Evolutionary conservation across 2,113 vertebrate genomes (phyloP), one percentile per base, ranked within the genome.

Genomic region (Campylomormyrus numenius): DNA sequence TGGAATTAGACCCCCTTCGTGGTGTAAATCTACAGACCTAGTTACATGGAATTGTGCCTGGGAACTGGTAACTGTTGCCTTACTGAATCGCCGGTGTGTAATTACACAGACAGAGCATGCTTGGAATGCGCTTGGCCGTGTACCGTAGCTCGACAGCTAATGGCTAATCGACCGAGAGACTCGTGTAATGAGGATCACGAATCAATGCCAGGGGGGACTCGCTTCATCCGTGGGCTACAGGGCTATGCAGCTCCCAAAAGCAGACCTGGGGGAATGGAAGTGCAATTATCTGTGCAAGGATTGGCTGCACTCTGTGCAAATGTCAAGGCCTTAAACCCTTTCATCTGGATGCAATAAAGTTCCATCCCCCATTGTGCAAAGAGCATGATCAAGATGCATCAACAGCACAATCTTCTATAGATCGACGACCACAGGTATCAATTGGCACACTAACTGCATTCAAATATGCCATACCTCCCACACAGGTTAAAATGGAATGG

Each of bases 121-220:
- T 39, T 85, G 24, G 56, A 45, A 88, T 8, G 17, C 9, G 53
- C 27, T 56, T 31, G 27, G 5, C 87, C 5, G 48, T 87, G 88
- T 87, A 86, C 50, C 85, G 24, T 45, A n/a, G 53, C 86, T 83
- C 84, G 31, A 5, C 48, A 85, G 70, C 77, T 91, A 90, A 91
- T 66, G 89, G 91, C 49, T 90, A 84, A 89, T 85, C 45, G 87
- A 91, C 49, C 52, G 77, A 42, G 88, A 89, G 46, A 58, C 88
- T 74, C 56, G 89, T 88, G 85, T 90, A 92, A 92, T 74, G 90
- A 53, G 45, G 88, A 90, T 91, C 70, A 87, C 89, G 58, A 91
- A 92, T 93, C 92, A 89, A 91, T 93, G 85, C 85, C 53, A 74
- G 58, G 87, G 85, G 91, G 91, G 52, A 88, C 91, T 90, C 50